phyloP scores from a whole-genome alignment of 2,888 invertebrate species.

The Imbricaverruca yamaguchii region DNA sequence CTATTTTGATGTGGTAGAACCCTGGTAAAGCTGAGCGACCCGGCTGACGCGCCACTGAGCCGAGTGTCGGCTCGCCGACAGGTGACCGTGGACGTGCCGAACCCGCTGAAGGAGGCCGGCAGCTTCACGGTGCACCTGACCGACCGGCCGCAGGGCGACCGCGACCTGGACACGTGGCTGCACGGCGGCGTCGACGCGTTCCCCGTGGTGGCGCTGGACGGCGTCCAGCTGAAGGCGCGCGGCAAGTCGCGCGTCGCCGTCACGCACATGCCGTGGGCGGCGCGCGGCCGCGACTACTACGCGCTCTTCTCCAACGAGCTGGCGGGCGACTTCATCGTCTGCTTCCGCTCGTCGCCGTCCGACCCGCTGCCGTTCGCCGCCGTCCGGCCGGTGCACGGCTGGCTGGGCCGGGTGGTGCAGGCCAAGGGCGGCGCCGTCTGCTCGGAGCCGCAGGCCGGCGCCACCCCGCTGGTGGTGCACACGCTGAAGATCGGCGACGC shows the following conservation, averaged over 20 bases:
- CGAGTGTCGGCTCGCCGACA: neutral
- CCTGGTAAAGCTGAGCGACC: too few species aligned
- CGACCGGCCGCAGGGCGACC: constrained; percentile 12
- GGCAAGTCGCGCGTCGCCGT: constrained; percentile 9
- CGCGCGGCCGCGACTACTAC: constrained; percentile 1
- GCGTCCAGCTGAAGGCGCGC: neutral
- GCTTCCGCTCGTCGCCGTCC: constrained; percentile 7
- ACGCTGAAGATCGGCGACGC: neutral
- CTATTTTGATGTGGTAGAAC: too few species aligned
- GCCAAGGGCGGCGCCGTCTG: neutral
- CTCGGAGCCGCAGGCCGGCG: neutral
- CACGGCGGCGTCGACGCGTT: constrained; percentile 14
- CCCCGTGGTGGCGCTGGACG: neutral
- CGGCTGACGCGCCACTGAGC: too few species aligned
- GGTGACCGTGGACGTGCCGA: neutral
- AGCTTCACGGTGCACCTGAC: neutral
- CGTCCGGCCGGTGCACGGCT: neutral
- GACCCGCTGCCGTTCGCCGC: neutral
- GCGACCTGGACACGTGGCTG: constrained; percentile 10
- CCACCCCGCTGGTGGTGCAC: neutral
- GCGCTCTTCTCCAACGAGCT: constrained; percentile 6
- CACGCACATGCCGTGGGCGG: constrained; percentile 6
- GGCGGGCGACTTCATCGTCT: constrained; percentile 9
- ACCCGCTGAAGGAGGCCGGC: neutral
- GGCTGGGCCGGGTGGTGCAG: neutral